Base-by-base conservation (phyloP, 2,888 invertebrate genomes). In the Gymnocheta viridis region DNA sequence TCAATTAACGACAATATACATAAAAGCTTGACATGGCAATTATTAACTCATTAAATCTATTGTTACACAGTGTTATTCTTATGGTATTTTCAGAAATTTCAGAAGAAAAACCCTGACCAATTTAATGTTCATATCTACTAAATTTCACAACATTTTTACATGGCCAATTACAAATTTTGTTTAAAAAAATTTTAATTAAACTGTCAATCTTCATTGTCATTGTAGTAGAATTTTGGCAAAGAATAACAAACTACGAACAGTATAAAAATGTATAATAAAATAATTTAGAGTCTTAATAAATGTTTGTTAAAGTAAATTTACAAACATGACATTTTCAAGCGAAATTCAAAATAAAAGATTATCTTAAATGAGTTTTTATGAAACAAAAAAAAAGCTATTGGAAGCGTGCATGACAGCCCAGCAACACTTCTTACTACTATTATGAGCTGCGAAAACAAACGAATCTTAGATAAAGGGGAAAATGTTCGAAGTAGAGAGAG, bases 201-300 rank as follows among this genome's bases (percentile, higher is more conserved):
- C 74, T 82, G 82, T 79, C 82, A 82, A 70, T 82, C 82, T 79
- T 82, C 78, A 74, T 79, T 60, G 56, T 35, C 10, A 24, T 69
- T 64, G 22, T 56, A 72, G 66, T 62, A 58, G 60, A 76, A 47
- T 22, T n/a, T 32, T 38, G 2, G 35, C 19, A 32, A 67, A 47
- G 27, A 54, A 29, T 51, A 38, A 73, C 67, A 49, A 22, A 49
- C 19, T 22, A 22, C 19, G 9, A 22, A 10, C 17, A 1, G 17
- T 47, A 47, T 2, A 14, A n/a, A 44, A 10, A n/a, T 5, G 5
- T n/a, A 44, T 44, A 44, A 44, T 44, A 17, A 66, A 22, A 66
- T 38, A 41, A 41, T 56, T 47, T 67, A 17, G 6, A 74, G 7
- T 19, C n/a, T 27, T 3, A 54, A 56, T 2, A 51, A 69, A 56